Evolutionary conservation across 2,113 vertebrate species (phyloP).

Genomic region (Psittacula cyanocephala): DNA sequence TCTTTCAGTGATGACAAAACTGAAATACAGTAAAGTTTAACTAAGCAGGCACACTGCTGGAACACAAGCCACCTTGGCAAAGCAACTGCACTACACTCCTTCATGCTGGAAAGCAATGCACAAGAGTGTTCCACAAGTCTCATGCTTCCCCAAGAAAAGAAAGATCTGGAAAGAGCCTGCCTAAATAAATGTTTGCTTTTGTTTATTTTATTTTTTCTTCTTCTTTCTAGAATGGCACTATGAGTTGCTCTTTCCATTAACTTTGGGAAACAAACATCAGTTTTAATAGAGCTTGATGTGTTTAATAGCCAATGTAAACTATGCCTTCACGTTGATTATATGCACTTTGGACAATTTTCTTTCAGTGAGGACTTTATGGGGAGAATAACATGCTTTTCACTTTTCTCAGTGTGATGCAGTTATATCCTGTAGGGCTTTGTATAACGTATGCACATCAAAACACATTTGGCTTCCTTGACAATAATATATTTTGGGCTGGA

Average conservation of each 20-base stretch:
- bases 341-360: constrained; percentile 46
- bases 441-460: not conserved
- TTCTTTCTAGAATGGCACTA: not conserved
- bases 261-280: constrained; percentile 13
- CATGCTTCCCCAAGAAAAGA: not conserved
- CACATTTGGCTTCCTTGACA: not conserved
- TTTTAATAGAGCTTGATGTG: constrained; percentile 29
- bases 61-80: not conserved
- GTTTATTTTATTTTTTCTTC: accelerated
- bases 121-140: not conserved
- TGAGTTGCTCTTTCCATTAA: not conserved
- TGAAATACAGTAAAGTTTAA: not conserved
- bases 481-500: not conserved
- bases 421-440: not conserved
- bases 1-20: not conserved
- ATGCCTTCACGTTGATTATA: constrained; percentile 25
- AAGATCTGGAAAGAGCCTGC: not conserved
- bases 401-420: not conserved
- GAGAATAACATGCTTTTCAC: not conserved
- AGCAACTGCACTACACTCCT: not conserved
- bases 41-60: not conserved
- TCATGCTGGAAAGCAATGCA: not conserved
- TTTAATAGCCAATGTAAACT: constrained; percentile 25
- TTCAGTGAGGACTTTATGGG: not conserved
- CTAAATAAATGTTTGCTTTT: not conserved